Base-by-base conservation (phyloP, 2,113 vertebrate genomes). In the Acanthochromis polyacanthus region DNA sequence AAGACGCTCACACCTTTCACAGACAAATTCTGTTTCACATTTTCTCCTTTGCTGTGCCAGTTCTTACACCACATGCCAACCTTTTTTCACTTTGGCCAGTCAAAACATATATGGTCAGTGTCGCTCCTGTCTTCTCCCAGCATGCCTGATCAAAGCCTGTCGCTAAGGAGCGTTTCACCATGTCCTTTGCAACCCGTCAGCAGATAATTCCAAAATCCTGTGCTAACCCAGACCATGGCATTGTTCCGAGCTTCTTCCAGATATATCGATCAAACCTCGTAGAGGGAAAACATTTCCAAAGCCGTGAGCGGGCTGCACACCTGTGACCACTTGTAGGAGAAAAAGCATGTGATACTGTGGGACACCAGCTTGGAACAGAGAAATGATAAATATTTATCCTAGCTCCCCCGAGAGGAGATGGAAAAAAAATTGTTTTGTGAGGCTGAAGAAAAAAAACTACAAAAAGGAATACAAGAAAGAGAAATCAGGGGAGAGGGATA, bases 341-440 rank as follows among this genome's bases (percentile, higher is more conserved):
- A 61, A 61, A 63, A 71, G 55, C 32, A 60, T 78, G 52, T 74
- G 80, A 88, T 81, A 53, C n/a, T 48, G 51, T 19, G 59, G 78
- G 78, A 89, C 88, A 88, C 52, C 51, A 65, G 51, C 81, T 78
- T 85, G 80, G 83, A 89, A 51, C 20, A 38, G 82, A 52, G 45
- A 81, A 63, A 80, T 51, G 32, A 59, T 66, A 68, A 86, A 85
- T 90, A 79, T 90, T 89, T 85, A 84, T 81, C 60, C 53, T 38
- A 55, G 67, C 28, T 70, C 77, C 63, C 76, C 1, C n/a, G 43
- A 75, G 82, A 86, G 20, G 38, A 70, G 61, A 45, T 40, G 50
- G 67, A 68, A 55, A 76, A 25, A 71, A 75, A 56, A 10, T 52
- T 71, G 58, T 60, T 75, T 57, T 76, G 59, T 65, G 55, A 55